A percentile compares a stretch with the other conserved stretches of the same genome.
Evolutionary conservation across 2,888 invertebrate species (phyloP).

Genomic region (Neoscelio sp.): DNA sequence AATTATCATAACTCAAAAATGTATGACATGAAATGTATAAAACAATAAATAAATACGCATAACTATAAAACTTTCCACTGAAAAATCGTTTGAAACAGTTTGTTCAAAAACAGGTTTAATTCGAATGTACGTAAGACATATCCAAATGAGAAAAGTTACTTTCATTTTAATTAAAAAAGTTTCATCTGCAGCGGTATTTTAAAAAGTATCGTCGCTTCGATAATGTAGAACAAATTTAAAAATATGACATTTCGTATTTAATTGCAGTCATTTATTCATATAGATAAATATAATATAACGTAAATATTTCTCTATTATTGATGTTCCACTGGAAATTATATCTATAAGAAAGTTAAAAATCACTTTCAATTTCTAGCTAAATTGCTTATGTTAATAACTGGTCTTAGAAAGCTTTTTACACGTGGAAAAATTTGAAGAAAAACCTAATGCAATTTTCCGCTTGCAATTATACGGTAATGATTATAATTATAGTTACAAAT

Average conservation of each 20-base stretch:
- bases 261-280: too few species aligned
- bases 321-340: too few species aligned
- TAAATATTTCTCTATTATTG: not conserved
- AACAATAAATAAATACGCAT: too few species aligned
- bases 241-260: not conserved
- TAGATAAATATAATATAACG: not conserved
- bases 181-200: conserved; percentile 1
- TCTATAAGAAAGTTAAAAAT: too few species aligned
- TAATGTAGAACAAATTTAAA: conserved; percentile 8
- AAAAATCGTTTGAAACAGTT: conserved; percentile 3
- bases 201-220: conserved; percentile 20
- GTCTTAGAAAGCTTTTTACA: conserved; percentile 27
- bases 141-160: conserved; percentile 40
- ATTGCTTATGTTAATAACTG: conserved; percentile 11
- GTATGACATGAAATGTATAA: too few species aligned
- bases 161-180: conserved; percentile 48
- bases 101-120: conserved; percentile 28
- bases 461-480: conserved; percentile 26
- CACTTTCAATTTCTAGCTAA: not conserved
- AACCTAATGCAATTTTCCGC: conserved; percentile 30
- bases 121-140: conserved; percentile 13
- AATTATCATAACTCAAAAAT: too few species aligned
- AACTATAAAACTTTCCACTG: too few species aligned
- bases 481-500: too few species aligned
- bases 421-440: conserved; percentile 10